Evolutionary conservation across 2,888 invertebrate genomes (phyloP), one percentile per base, ranked within the genome.

Genomic region (Macrophya annulata): DNA sequence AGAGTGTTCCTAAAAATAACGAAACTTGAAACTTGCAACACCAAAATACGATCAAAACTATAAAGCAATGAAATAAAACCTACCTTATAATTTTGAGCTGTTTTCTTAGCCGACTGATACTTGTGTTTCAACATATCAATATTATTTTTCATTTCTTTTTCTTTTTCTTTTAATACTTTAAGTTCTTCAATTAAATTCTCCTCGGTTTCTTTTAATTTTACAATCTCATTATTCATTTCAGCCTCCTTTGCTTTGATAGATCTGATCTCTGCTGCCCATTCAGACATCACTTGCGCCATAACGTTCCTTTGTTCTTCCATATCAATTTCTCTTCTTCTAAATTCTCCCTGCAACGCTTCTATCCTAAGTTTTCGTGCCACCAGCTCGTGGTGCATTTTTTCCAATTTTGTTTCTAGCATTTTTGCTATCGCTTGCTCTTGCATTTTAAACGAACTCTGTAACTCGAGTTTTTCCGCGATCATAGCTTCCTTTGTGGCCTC

Each of bases 61-160:
- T 43, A 43, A 71, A 55, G 21, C 37, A 84, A 51, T 68, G 74
- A 81, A 86, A 43, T 83, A 79, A 84, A 43, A 74, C 65, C 43
- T 89, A 95, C 95, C 94, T 96, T 96, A 90, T 96, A 96, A 90
- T 96, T 96, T 40, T 93, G 93, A 48, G 95, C 95, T 48, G 95
- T 96, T 89, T 95, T 95, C 91, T 96, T 96, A 2, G 95, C 95
- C 84, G 95, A 95, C 89, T 95, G 95, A 90, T 96, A 96, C 89
- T 96, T 96, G 12, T 95, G 94, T 84, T 95, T 95, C 43, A 91
- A 83, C 40, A 88, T 87, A 79, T 89, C 89, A 12, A 92, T 86
- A 85, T 86, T 89, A 72, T 84, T 89, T 82, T 89, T 88, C 86
- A 89, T 89, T 68, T 90, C 89, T 51, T 87, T 89, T 55, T 92